A percentile compares a stretch with the other conserved stretches of the same genome.
Evolutionary conservation across 2,888 invertebrate species (phyloP).

Genomic region (Andricus quercusramuli): DNA sequence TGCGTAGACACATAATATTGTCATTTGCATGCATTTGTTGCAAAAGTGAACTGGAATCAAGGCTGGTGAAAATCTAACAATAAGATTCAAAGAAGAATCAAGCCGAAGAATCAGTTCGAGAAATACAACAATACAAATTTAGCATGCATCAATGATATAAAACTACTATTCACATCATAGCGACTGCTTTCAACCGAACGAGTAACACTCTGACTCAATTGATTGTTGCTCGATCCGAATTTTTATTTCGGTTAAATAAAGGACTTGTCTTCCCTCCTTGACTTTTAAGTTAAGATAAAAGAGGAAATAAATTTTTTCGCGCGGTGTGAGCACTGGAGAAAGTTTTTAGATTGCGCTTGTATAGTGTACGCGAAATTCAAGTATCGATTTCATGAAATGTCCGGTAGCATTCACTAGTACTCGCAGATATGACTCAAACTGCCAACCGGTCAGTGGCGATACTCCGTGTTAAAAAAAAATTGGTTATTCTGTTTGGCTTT

Average conservation of each 20-base stretch:
- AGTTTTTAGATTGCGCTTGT: constrained; percentile 67
- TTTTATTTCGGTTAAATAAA: neutral
- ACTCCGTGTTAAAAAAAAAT: constrained; percentile 65
- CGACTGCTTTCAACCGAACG: neutral
- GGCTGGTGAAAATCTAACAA: too few species aligned
- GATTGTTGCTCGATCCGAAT: neutral
- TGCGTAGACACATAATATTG: too few species aligned
- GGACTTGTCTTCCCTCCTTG: neutral
- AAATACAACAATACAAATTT: too few species aligned
- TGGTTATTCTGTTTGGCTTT: constrained; percentile 76
- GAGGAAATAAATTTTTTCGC: neutral
- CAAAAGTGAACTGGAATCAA: too few species aligned
- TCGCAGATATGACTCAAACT: constrained; percentile 54
- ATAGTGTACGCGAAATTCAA: constrained; percentile 59
- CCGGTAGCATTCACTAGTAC: constrained; percentile 49
- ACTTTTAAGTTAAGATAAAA: neutral
- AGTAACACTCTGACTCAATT: neutral
- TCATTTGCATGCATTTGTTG: too few species aligned
- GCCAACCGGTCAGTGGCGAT: constrained; percentile 59
- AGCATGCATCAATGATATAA: neutral
- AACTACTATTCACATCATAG: neutral
- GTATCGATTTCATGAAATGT: constrained; percentile 55
- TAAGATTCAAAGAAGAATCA: too few species aligned
- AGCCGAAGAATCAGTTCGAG: too few species aligned
- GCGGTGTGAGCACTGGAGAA: neutral